phyloP scores from a whole-genome alignment of 2,797 vertebrate species.

The Lepus townsendii region DNA sequence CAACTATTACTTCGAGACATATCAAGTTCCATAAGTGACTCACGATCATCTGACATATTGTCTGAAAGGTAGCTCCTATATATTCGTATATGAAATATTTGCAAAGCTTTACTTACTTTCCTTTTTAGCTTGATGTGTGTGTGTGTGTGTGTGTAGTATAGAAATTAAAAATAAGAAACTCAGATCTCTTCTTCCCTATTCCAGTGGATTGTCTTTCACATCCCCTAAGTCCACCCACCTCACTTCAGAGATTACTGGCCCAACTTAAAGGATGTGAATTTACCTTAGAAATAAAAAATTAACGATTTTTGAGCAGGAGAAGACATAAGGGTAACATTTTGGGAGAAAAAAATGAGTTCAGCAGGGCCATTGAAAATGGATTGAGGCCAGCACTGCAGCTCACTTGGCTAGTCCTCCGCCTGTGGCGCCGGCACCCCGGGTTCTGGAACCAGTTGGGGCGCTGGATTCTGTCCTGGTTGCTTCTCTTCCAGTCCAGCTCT shows the following conservation, averaged over 20 bases:
- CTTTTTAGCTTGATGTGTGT: neutral
- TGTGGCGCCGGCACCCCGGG: no score
- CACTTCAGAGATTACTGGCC: neutral
- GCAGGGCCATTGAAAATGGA: neutral
- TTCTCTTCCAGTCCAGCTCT: no score
- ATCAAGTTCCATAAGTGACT: neutral
- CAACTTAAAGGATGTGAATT: neutral
- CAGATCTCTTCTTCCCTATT: neutral
- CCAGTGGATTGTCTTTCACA: neutral
- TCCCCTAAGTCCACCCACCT: neutral
- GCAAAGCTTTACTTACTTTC: constrained; percentile 35
- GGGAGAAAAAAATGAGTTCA: neutral
- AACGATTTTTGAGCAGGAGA: neutral
- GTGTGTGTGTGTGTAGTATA: neutral
- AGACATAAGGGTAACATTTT: neutral
- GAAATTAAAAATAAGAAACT: neutral
- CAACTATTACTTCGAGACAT: neutral
- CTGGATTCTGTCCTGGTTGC: no score
- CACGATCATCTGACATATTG: neutral
- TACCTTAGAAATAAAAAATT: neutral
- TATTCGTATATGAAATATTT: neutral
- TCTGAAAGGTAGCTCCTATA: neutral
- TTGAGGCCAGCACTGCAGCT: neutral
- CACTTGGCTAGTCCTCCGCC: no score
- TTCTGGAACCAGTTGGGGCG: no score